Evolutionary conservation across 2,888 invertebrate genomes (phyloP).

Genomic region (Athalia circularis): DNA sequence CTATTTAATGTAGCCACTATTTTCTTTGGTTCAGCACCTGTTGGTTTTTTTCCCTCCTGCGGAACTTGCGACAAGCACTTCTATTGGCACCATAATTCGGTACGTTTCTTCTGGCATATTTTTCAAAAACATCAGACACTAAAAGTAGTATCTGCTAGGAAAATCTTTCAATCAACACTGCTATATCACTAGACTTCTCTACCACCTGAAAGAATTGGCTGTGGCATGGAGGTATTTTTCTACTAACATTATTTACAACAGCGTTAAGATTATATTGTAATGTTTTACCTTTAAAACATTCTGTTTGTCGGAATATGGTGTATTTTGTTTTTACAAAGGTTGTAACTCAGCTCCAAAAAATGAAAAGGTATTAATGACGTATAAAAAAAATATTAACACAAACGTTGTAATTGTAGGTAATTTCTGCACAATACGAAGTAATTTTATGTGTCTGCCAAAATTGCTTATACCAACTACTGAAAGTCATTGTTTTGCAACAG

Average conservation of each 20-base stretch:
- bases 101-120: constrained; percentile 63
- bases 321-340: neutral
- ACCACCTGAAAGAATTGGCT: constrained; percentile 22
- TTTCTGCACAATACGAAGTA: too few relatives aligned
- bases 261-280: neutral
- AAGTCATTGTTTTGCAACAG: constrained; percentile 69
- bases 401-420: too few relatives aligned
- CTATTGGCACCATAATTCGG: constrained; percentile 68
- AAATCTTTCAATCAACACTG: constrained; percentile 21
- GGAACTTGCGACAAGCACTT: constrained; percentile 67
- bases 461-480: constrained; percentile 13
- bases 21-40: constrained; percentile 70
- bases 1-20: constrained; percentile 26
- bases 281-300: neutral
- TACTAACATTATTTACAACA: constrained; percentile 24
- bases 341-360: neutral
- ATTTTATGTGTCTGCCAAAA: too few relatives aligned
- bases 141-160: constrained; percentile 1
- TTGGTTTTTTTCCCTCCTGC: constrained; percentile 69
- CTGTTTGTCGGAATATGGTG: neutral
- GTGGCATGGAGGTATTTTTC: constrained; percentile 33
- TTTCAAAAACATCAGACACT: neutral
- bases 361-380: too few relatives aligned
- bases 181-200: constrained; percentile 6
- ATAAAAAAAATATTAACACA: too few relatives aligned